Percentiles rank a stretch among this genome's conserved stretches.
Conservation (phyloP, 2,888 invertebrate species). For the Teleiodes luculella region DNA sequence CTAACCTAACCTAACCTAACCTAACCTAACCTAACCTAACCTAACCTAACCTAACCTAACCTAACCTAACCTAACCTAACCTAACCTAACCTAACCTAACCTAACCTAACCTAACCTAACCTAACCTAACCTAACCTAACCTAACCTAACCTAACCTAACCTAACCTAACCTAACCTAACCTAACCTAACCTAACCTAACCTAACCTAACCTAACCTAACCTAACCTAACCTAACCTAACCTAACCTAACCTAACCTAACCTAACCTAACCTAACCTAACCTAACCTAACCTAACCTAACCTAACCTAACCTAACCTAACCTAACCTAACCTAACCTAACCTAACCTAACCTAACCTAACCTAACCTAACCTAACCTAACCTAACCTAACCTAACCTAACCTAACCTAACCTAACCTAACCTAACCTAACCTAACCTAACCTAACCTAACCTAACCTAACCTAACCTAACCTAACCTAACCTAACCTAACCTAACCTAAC, state of each 20-base stretch:
- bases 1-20: slow-evolving; percentile 21
- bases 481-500: no score
- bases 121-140: slow-evolving; percentile 21
- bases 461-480: no score
- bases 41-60: slow-evolving; percentile 19
- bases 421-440: no score
- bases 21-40: slow-evolving; percentile 21
- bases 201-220: slow-evolving; percentile 28
- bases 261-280: no score
- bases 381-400: no score
- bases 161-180: slow-evolving; percentile 24
- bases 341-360: no score
- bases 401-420: no score
- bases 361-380: no score
- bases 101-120: slow-evolving; percentile 21
- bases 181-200: slow-evolving; percentile 26
- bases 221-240: slow-evolving; percentile 32
- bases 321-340: no score
- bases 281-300: no score
- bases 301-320: no score
- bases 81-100: slow-evolving; percentile 21
- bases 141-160: slow-evolving; percentile 17
- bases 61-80: slow-evolving; percentile 20
- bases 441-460: no score
- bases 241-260: slow-evolving; percentile 23